Evolutionary conservation across 2,797 vertebrate species (phyloP).

Genomic region (Emys orbicularis): DNA sequence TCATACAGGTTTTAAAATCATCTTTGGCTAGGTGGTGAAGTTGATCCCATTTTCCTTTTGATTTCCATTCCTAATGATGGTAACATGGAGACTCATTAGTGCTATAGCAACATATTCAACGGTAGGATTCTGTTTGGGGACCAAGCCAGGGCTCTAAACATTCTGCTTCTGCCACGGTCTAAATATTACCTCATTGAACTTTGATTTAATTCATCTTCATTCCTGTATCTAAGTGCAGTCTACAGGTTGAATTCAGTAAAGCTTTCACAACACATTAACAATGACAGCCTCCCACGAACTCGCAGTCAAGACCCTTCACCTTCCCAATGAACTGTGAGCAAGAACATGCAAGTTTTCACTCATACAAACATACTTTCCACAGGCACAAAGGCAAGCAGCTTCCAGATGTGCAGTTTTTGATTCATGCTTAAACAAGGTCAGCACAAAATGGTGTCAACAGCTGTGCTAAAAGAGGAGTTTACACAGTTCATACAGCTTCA

Average conservation of each 20-base stretch:
- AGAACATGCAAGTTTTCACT: background rate
- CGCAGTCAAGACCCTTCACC: background rate
- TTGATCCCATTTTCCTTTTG: background rate
- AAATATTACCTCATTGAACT: background rate
- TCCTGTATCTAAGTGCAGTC: background rate
- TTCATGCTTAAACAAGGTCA: background rate
- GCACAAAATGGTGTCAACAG: fast-evolving
- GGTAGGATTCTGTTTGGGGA: background rate
- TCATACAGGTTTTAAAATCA: background rate
- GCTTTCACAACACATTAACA: background rate
- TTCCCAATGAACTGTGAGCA: background rate
- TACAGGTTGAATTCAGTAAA: background rate
- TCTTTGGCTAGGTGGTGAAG: background rate
- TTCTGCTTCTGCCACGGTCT: background rate
- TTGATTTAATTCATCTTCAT: background rate
- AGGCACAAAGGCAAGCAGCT: background rate
- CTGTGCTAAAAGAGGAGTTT: background rate
- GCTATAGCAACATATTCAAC: background rate
- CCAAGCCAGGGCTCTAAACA: background rate
- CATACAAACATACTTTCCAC: background rate
- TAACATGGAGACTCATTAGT: background rate
- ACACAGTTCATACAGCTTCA: background rate
- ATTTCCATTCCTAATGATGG: background rate
- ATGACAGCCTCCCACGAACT: background rate
- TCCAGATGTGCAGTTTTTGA: background rate